Percentiles rank a stretch among this genome's conserved stretches.
These are phyloP conservation scores for Steinernema khuongi DNA, from an alignment of 1,140 invertebrate genomes.

Conservation along the genomic window DNA sequence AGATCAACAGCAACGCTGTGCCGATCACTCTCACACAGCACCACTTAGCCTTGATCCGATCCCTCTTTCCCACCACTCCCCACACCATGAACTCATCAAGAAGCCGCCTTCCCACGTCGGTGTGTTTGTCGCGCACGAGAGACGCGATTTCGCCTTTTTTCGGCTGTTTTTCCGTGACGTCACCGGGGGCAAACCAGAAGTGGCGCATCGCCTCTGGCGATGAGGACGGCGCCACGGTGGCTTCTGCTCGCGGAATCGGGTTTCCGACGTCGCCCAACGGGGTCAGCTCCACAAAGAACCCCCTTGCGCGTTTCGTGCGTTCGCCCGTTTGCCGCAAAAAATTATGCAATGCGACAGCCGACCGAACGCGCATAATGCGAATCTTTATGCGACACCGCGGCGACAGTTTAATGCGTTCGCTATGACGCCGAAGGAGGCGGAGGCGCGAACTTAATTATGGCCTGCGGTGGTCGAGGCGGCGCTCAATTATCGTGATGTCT, in stretches of 20 bases:
- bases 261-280: background rate
- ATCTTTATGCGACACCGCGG: constrained; percentile 5
- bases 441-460: background rate
- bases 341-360: constrained; percentile 10
- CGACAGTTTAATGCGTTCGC: constrained; percentile 7
- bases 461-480: background rate
- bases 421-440: background rate
- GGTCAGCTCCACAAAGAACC: background rate
- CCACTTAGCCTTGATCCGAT: too few relatives aligned
- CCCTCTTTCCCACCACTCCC: too few relatives aligned
- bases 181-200: background rate
- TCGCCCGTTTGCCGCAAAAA: constrained; percentile 7
- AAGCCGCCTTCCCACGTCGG: too few relatives aligned
- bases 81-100: too few relatives aligned
- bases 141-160: background rate
- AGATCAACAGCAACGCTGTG: too few relatives aligned
- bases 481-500: background rate
- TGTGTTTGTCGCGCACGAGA: too few relatives aligned
- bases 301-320: background rate
- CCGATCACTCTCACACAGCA: too few relatives aligned
- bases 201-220: background rate
- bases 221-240: background rate
- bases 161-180: background rate
- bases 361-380: constrained; percentile 8
- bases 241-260: constrained; percentile 5